These are phyloP conservation scores for Zoanthus gigantus DNA, from an alignment of 92 coral and sea anemone genomes.

Conservation along the genomic window DNA sequence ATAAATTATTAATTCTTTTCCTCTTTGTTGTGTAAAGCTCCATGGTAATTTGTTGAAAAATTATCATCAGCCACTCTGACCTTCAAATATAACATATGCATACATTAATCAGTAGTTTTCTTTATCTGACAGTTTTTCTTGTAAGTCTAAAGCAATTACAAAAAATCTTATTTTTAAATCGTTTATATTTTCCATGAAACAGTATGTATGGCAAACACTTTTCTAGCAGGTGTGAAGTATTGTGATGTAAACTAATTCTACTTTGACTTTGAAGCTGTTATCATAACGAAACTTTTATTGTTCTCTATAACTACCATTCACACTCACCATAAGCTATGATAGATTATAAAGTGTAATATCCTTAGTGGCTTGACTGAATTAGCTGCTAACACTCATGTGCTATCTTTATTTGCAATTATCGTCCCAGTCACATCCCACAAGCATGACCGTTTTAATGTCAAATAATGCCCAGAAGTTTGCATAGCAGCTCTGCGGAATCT, in stretches of 20 bases:
- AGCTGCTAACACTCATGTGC: too few relatives aligned
- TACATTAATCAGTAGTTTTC: neutral
- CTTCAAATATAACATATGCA: neutral
- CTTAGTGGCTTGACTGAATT: too few relatives aligned
- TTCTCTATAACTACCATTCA: too few relatives aligned
- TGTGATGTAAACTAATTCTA: neutral
- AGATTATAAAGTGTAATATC: too few relatives aligned
- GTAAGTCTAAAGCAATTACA: neutral
- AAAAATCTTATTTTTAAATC: neutral
- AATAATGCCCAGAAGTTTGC: too few relatives aligned
- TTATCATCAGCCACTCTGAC: neutral
- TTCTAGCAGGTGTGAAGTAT: constrained; percentile 2
- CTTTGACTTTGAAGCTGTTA: too few relatives aligned
- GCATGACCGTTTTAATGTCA: too few relatives aligned
- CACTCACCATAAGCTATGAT: too few relatives aligned
- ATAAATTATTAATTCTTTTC: constrained; percentile 62
- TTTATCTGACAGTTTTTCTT: neutral
- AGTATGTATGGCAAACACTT: neutral
- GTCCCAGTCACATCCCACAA: too few relatives aligned
- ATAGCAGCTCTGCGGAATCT: too few relatives aligned
- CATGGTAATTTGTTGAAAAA: constrained; percentile 19
- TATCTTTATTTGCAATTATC: too few relatives aligned
- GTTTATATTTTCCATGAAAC: neutral
- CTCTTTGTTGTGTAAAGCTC: constrained; percentile 22
- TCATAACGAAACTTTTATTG: too few relatives aligned